Conservation (phyloP, 1,140 invertebrate species). For the Macrosteles quadrilineatus region DNA sequence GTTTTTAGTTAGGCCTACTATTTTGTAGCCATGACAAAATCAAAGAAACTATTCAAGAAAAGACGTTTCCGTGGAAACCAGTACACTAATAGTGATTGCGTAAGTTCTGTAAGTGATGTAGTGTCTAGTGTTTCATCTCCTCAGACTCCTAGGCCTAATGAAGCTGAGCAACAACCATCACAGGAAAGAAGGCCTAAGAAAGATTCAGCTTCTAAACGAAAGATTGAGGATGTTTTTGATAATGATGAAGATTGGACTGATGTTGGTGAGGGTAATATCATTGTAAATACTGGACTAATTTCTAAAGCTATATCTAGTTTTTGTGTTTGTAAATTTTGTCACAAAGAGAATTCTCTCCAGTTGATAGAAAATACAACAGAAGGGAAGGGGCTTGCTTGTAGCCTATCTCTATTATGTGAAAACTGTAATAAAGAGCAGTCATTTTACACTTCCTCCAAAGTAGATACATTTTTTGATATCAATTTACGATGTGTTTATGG, state of each 20-base stretch:
- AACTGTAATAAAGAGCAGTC: not conserved
- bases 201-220: slow-evolving; percentile 13
- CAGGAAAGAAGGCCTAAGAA: not conserved
- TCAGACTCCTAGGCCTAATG: not conserved
- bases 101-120: not conserved
- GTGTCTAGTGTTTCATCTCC: not conserved
- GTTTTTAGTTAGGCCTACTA: not conserved
- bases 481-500: slow-evolving; percentile 29
- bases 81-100: not conserved
- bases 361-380: not conserved
- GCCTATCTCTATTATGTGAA: not conserved
- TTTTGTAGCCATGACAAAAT: not conserved
- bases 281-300: not conserved
- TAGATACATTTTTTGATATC: slow-evolving; percentile 1
- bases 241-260: slow-evolving; percentile 10
- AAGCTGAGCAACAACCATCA: not conserved
- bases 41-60: not conserved
- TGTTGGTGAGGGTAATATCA: slow-evolving; percentile 2
- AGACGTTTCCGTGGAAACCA: slow-evolving; percentile 16
- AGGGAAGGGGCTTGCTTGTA: not conserved
- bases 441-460: not conserved
- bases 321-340: slow-evolving; percentile 3
- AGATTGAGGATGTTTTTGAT: slow-evolving; percentile 2
- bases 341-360: not conserved
- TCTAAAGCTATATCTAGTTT: not conserved